Percentiles rank a stretch among this genome's conserved stretches.
Conservation (phyloP, 2,797 vertebrate genomes). For the Austrolebias charrua region DNA sequence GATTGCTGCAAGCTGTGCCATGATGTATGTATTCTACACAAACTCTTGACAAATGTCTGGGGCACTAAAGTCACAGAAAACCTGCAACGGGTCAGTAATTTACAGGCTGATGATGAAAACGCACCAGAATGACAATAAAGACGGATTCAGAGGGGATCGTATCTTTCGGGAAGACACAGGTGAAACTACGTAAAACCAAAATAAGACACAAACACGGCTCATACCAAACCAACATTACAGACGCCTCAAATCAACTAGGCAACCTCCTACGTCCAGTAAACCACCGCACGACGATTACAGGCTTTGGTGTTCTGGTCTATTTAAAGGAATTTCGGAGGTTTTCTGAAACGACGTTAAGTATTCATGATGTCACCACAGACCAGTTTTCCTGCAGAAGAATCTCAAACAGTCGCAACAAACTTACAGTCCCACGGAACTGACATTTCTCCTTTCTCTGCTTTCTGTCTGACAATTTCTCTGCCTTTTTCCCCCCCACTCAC, state of each 20-base stretch:
- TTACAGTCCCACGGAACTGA: constrained; percentile 44
- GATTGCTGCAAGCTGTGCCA: constrained; percentile 45
- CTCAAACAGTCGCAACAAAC: constrained; percentile 44
- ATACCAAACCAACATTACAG: constrained; percentile 48
- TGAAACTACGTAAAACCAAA: constrained; percentile 53
- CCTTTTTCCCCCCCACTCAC: constrained; percentile 68
- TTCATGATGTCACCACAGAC: constrained; percentile 31
- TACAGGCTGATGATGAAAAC: constrained; percentile 24
- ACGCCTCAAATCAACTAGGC: constrained; percentile 35
- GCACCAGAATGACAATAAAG: constrained; percentile 19
- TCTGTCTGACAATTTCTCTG: constrained; percentile 73
- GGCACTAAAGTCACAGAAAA: constrained; percentile 34
- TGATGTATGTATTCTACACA: constrained; percentile 31
- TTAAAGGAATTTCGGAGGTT: constrained; percentile 31
- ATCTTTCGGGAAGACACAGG: constrained; percentile 33
- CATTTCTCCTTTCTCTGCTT: constrained; percentile 54
- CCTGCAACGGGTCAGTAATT: constrained; percentile 30
- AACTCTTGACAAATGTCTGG: constrained; percentile 30
- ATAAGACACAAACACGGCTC: constrained; percentile 59
- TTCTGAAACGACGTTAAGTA: constrained; percentile 37
- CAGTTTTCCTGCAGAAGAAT: constrained; percentile 44
- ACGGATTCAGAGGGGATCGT: constrained; percentile 19
- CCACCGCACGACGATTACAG: constrained; percentile 33
- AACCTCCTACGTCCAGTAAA: constrained; percentile 37
- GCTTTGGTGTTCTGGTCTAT: constrained; percentile 43